These are phyloP conservation scores for Marmota monax DNA, from an alignment of 2,113 vertebrate species.

Conservation along the genomic window DNA sequence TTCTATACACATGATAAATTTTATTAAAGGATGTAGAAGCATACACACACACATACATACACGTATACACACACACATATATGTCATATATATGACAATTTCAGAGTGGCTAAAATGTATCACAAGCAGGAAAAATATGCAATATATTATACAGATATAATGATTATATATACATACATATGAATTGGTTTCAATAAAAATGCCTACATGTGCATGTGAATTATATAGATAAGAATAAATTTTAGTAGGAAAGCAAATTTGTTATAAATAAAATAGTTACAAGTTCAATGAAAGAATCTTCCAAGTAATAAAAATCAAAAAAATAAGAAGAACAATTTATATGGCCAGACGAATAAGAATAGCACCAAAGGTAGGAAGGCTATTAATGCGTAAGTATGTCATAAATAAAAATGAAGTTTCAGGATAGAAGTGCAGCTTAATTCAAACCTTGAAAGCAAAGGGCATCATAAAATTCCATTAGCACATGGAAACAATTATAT, in stretches of 20 bases:
- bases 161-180: not conserved
- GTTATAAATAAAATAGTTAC: conserved; percentile 62
- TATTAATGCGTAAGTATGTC: conserved; percentile 29
- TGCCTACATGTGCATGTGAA: not conserved
- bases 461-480: conserved; percentile 56
- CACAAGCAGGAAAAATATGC: not conserved
- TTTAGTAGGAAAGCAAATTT: not conserved
- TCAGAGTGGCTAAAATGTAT: not conserved
- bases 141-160: not conserved
- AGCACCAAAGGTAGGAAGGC: conserved; percentile 40
- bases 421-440: not conserved
- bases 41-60: not conserved
- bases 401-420: conserved; percentile 68
- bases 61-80: not conserved
- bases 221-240: conserved; percentile 34
- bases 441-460: conserved; percentile 43
- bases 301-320: conserved; percentile 50
- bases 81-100: not conserved
- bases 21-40: conserved; percentile 6
- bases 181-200: conserved; percentile 24
- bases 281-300: conserved; percentile 53
- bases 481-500: conserved; percentile 31
- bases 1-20: not conserved
- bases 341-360: not conserved
- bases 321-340: conserved; percentile 55